Evolutionary conservation across 1,140 invertebrate species (phyloP), one percentile per base, ranked within the genome.

Genomic region (Lepidurus arcticus): DNA sequence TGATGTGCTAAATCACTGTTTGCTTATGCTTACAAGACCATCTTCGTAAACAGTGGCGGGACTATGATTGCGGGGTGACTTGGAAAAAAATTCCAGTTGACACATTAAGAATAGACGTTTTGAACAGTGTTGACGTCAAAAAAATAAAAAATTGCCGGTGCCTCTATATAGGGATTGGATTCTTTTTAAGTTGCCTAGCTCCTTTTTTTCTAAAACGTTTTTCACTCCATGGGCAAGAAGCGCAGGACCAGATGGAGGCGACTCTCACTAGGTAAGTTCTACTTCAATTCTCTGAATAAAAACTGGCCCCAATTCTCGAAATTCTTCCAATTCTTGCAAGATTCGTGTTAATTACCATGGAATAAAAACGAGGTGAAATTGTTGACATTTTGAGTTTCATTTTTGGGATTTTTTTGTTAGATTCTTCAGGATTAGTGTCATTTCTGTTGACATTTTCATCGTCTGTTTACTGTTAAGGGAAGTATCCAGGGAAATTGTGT

Each of bases 191-290:
- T 65, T 65, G 53, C 53, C 53, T 9, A 65, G 53, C 8, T 21
- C 53, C 53, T 65, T 65, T 65, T 65, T 65, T 65, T 21, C 21
- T n/a, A 65, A 21, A 44, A 53, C 44, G 44, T 65, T 76, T 34
- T 8, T 24, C 78, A 78, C 74, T 76, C 75, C 75, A 79, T 79
- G 79, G 79, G 79, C 75, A 79, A 77, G 16, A 79, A 79, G 79
- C 73, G 79, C 24, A 77, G 73, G 42, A 79, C 79, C 76, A 79
- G 75, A 77, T 79, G 79, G 79, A 79, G 79, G 79, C 75, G 76
- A 24, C 79, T 79, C 79, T 79, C 79, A 73, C 75, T 79, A 73
- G 79, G 79, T 76, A 77, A 79, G 78, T 76, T 79, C 6, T 10
- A 13, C 1, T 73, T 73, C 65, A 21, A n/a, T 21, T 76, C 24